Base-by-base conservation (phyloP, 1,140 invertebrate genomes). In the Macrobrachium nipponense region DNA sequence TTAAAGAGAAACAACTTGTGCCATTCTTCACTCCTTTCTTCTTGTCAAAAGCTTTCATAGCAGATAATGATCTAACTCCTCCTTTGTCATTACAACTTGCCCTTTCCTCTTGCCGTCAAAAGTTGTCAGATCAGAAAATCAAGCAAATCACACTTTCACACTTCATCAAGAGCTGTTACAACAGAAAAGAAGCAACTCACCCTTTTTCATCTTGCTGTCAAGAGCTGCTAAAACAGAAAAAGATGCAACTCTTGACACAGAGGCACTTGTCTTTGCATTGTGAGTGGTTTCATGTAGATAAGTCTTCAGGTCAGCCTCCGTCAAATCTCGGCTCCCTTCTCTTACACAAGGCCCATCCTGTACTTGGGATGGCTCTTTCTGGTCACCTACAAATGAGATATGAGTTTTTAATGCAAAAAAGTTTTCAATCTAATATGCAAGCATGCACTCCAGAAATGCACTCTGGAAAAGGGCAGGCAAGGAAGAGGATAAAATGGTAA, bases 161-260 rank as follows among this genome's bases (percentile, higher is more conserved):
- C 27, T 36, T 36, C 27, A 36, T 36, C 27, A 36, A 36, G 27
- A 36, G 27, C 27, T 36, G 27, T 36, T 36, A 36, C 27, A 36
- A 36, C 27, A 36, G 1, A 36, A 36, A 36, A 36, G 1, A 36
- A 36, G 27, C 27, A 4, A 36, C 27, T 82, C 27, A 87, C 86
- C 81, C 59, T 87, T 87, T 66, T 87, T 87, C 86, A 82, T 87
- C 77, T 87, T 87, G 76, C 61, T 83, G 59, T 87, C 86, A 7
- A 87, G 68, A n/a, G 80, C 51, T 7, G 86, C 61, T 18, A 87
- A 61, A 10, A 87, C 59, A 18, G 86, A 87, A 66, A 70, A 87
- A 5, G 86, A 87, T 20, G 86, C 76, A 20, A 87, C 80, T 18
- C 81, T 27, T 15, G 76, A 68, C 44, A 87, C 58, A 14, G 86